These are phyloP conservation scores for Amia ocellicauda DNA, from an alignment of 2,113 vertebrate genomes.

Conservation along the genomic window DNA sequence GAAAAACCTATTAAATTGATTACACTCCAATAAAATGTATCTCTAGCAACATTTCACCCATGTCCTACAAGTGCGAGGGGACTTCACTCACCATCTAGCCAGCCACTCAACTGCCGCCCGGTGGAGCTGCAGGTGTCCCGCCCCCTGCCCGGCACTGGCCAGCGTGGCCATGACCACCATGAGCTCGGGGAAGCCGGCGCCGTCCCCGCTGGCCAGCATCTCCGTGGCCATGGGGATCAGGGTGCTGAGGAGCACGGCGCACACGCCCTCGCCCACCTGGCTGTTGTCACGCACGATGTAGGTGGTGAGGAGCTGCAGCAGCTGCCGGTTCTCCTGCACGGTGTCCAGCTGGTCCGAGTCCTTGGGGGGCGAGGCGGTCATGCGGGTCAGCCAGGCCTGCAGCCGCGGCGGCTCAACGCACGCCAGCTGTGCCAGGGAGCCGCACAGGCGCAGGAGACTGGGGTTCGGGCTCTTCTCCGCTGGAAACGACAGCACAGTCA, in stretches of 20 bases:
- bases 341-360: constrained; percentile 90
- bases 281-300: constrained; percentile 97
- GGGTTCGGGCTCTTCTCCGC: constrained; percentile 96
- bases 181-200: constrained; percentile 93
- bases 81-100: constrained; percentile 83
- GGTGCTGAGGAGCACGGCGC: constrained; percentile 91
- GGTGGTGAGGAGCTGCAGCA: constrained; percentile 87
- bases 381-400: constrained; percentile 92
- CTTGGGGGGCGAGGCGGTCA: constrained; percentile 88
- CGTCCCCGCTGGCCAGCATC: constrained; percentile 90
- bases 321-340: constrained; percentile 93
- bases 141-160: constrained; percentile 92
- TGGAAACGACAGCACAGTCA: constrained; percentile 34
- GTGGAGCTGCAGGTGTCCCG: constrained; percentile 92
- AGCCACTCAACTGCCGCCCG: constrained; percentile 93
- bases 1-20: too few species aligned
- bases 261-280: constrained; percentile 97
- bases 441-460: constrained; percentile 87
- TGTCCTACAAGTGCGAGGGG: too few species aligned
- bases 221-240: constrained; percentile 96
- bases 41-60: too few species aligned
- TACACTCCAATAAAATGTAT: too few species aligned
- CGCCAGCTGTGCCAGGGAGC: constrained; percentile 91
- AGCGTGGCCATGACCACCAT: constrained; percentile 97
- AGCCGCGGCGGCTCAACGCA: constrained; percentile 85